phyloP scores from a whole-genome alignment of 2,888 invertebrate genomes.

The Machimus rusticus region DNA sequence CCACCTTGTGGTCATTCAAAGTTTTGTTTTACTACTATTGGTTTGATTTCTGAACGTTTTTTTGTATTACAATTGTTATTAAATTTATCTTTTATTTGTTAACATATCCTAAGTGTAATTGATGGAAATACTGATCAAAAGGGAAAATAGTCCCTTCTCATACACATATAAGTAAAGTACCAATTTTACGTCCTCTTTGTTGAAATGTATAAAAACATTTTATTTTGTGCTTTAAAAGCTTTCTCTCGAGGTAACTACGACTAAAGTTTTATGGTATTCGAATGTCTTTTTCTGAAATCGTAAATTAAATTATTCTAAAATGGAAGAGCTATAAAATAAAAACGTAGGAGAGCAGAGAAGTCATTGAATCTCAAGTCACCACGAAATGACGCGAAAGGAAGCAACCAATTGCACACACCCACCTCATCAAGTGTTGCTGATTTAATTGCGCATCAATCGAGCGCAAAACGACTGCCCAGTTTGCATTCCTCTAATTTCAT shows the following conservation, averaged over 20 bases:
- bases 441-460: conserved; percentile 30
- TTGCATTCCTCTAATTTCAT: neutral
- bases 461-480: neutral
- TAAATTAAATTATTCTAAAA: neutral
- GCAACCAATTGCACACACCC: neutral
- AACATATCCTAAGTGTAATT: too few relatives aligned
- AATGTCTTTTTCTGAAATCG: neutral
- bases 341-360: neutral
- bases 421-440: neutral
- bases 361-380: neutral
- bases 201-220: too few relatives aligned
- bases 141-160: too few relatives aligned
- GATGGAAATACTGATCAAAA: too few relatives aligned
- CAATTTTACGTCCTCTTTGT: too few relatives aligned
- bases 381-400: neutral
- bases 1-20: too few relatives aligned
- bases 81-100: too few relatives aligned
- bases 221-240: neutral
- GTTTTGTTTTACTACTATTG: too few relatives aligned
- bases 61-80: too few relatives aligned
- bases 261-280: neutral
- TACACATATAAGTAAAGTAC: too few relatives aligned
- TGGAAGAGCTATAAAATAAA: neutral
- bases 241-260: neutral
- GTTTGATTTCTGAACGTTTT: too few relatives aligned